Evolutionary conservation across 2,888 invertebrate species (phyloP).

Genomic region (Tachina grossa): DNA sequence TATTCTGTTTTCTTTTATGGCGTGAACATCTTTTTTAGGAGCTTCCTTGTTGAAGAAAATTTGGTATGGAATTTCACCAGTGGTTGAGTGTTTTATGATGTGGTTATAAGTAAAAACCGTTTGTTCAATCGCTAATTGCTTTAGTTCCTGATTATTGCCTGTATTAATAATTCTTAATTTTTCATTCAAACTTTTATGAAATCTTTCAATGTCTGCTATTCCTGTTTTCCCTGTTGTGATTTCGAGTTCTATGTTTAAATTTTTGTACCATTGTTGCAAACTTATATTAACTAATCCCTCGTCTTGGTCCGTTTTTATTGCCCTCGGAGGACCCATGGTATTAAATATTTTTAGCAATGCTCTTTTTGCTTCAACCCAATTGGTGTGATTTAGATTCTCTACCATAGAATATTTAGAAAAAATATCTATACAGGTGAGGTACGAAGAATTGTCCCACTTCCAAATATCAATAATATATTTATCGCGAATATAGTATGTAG

Average conservation of each 20-base stretch:
- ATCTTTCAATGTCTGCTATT: constrained; percentile 57
- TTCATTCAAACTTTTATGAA: constrained; percentile 54
- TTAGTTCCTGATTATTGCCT: not conserved
- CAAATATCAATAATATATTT: constrained; percentile 45
- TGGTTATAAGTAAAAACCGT: no score
- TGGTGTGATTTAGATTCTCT: constrained; percentile 29
- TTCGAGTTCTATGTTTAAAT: constrained; percentile 39
- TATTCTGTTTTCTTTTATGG: constrained; percentile 5
- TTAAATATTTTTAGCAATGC: constrained; percentile 54
- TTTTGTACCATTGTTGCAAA: no score
- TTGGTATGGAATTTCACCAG: not conserved
- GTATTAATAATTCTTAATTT: constrained; percentile 55
- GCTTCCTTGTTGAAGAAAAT: not conserved
- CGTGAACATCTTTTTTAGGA: not conserved
- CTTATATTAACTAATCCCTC: no score
- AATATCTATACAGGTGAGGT: constrained; percentile 65
- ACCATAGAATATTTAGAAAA: constrained; percentile 53
- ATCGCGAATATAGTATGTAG: not conserved
- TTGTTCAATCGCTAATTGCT: constrained; percentile 5
- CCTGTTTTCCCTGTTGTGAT: constrained; percentile 57
- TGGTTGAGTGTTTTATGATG: no score
- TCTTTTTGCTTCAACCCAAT: constrained; percentile 56
- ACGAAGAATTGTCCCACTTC: constrained; percentile 55
- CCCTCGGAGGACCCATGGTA: not conserved
- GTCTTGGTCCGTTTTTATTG: no score